Conservation (phyloP, 1,140 invertebrate species). For the Luehdorfia chinensis region DNA sequence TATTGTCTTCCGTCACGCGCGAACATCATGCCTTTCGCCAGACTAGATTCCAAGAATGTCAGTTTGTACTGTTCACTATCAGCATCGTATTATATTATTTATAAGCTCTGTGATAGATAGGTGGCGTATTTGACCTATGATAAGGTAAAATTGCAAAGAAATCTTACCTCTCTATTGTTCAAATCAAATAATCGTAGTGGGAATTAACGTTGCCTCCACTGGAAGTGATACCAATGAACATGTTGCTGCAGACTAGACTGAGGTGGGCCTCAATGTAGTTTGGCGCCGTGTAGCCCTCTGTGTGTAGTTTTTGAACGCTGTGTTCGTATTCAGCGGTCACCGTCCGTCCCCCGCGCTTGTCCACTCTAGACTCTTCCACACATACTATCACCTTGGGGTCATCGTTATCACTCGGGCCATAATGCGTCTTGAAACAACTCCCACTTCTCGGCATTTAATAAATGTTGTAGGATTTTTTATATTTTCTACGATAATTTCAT, state of each 20-base stretch:
- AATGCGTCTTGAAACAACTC: conserved; percentile 45
- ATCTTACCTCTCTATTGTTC: conserved; percentile 50
- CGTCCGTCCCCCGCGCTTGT: conserved; percentile 17
- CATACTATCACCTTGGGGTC: conserved; percentile 51
- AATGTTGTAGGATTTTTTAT: too few relatives aligned
- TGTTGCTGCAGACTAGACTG: conserved; percentile 42
- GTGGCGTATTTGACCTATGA: conserved; percentile 31
- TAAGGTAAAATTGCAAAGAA: conserved; percentile 27
- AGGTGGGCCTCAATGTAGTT: conserved; percentile 15
- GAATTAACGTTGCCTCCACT: conserved; percentile 68
- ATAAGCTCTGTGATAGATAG: conserved; percentile 21
- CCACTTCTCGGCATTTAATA: conserved; percentile 19
- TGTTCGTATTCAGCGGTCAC: conserved; percentile 24
- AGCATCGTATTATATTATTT: conserved; percentile 27
- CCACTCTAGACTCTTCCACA: conserved; percentile 36
- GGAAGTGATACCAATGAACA: conserved; percentile 72
- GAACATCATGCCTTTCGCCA: conserved; percentile 5
- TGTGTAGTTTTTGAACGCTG: conserved; percentile 17
- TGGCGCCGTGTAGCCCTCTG: conserved; percentile 26
- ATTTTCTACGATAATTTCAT: too few relatives aligned
- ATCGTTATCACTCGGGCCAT: conserved; percentile 47
- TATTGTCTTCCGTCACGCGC: background rate
- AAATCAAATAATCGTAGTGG: conserved; percentile 72
- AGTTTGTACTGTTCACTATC: too few relatives aligned
- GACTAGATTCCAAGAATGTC: too few relatives aligned